These are phyloP conservation scores for Manduca sexta DNA, from an alignment of 1,140 invertebrate genomes.

Conservation along the genomic window DNA sequence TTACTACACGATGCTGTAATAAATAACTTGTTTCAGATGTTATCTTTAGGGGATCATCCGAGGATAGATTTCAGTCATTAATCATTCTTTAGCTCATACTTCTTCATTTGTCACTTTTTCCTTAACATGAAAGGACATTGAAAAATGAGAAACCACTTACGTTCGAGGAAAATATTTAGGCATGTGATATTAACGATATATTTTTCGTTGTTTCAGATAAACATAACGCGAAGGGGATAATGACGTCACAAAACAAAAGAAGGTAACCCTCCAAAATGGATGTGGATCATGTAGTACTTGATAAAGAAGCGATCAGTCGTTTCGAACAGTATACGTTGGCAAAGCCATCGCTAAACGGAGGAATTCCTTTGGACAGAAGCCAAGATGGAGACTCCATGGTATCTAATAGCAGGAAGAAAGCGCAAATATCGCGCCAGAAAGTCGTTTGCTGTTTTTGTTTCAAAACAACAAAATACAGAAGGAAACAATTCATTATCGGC, in stretches of 20 bases:
- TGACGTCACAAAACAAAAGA: constrained; percentile 37
- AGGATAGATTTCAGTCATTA: constrained; percentile 29
- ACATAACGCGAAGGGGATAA: constrained; percentile 25
- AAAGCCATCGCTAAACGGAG: constrained; percentile 60
- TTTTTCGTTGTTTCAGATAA: constrained; percentile 56
- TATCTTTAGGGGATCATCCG: constrained; percentile 9
- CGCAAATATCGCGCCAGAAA: constrained; percentile 64
- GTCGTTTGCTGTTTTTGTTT: constrained; percentile 72
- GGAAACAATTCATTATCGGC: constrained; percentile 74
- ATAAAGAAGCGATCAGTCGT: constrained; percentile 64
- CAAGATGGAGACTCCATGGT: constrained; percentile 65
- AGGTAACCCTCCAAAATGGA: constrained; percentile 56
- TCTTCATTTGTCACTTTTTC: constrained; percentile 53
- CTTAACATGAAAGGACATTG: constrained; percentile 40
- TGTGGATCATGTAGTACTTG: constrained; percentile 62
- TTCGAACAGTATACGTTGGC: constrained; percentile 66
- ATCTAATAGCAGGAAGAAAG: constrained; percentile 64
- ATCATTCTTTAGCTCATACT: constrained; percentile 41
- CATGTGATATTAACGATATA: constrained; percentile 7
- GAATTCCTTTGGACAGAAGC: constrained; percentile 64
- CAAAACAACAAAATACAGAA: constrained; percentile 71
- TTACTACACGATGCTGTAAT: too few relatives aligned
- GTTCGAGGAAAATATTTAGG: constrained; percentile 17
- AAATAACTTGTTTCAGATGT: constrained; percentile 6
- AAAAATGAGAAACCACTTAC: constrained; percentile 45